A percentile compares a stretch with the other conserved stretches of the same genome.
These are phyloP conservation scores for Syncerus caffer DNA, from an alignment of 2,797 vertebrate genomes.

Conservation along the genomic window DNA sequence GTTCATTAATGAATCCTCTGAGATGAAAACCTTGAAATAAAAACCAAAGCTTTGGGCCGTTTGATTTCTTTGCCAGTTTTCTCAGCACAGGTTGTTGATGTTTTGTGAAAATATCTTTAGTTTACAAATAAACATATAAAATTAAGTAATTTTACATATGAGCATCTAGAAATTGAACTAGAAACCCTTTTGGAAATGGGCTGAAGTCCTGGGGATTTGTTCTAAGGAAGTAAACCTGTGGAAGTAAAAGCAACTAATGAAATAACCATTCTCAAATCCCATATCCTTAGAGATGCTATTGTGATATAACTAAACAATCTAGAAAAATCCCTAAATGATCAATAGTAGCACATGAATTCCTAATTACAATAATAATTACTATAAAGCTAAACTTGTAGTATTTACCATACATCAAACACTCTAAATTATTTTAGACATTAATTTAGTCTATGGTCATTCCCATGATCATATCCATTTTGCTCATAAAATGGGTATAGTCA, in stretches of 20 bases:
- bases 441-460: not conserved
- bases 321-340: not conserved
- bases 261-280: not conserved
- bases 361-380: not conserved
- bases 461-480: not conserved
- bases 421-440: not conserved
- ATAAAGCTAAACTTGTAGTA: not conserved
- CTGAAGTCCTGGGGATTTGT: not conserved
- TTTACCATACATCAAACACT: not conserved
- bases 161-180: not conserved
- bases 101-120: conserved; percentile 30
- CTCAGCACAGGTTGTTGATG: not conserved
- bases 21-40: not conserved
- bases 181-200: not conserved
- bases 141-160: not conserved
- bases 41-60: not conserved
- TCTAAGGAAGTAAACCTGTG: not conserved
- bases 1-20: not conserved
- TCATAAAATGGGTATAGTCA: not conserved
- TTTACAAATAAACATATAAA: conserved; percentile 10
- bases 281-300: not conserved
- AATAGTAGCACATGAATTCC: not conserved
- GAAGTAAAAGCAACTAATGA: not conserved
- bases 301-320: not conserved
- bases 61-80: not conserved